A percentile compares a stretch with the other conserved stretches of the same genome.
Conservation (phyloP, 2,888 invertebrate genomes). For the Trypoxylon attenuatum region DNA sequence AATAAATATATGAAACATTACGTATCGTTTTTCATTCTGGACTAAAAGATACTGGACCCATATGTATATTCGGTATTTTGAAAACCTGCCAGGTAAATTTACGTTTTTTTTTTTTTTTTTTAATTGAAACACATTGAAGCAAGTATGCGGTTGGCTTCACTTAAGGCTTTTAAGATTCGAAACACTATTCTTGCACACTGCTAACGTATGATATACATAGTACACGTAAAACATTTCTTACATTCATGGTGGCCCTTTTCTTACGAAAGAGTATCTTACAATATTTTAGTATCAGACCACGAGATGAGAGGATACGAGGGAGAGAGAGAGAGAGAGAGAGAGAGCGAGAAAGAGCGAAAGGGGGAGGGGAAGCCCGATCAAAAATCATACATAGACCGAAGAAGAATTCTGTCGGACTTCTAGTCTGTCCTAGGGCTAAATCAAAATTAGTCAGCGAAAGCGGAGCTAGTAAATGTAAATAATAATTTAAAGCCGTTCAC, state of each 20-base stretch:
- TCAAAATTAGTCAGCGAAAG: constrained; percentile 61
- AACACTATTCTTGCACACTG: too few species aligned
- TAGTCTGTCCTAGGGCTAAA: constrained; percentile 62
- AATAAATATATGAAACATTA: constrained; percentile 59
- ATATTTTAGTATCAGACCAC: constrained; percentile 7
- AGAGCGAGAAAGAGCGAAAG: too few species aligned
- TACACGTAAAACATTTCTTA: background rate
- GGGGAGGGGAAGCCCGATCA: too few species aligned
- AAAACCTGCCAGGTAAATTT: too few species aligned
- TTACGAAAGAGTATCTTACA: constrained; percentile 45
- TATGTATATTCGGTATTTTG: too few species aligned
- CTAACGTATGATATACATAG: too few species aligned
- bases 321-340: too few species aligned
- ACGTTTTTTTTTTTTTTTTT: too few species aligned
- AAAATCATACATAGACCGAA: constrained; percentile 26
- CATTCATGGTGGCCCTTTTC: background rate
- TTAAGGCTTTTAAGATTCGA: too few species aligned
- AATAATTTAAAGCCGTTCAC: constrained; percentile 53
- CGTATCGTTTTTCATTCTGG: constrained; percentile 42
- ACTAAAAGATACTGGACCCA: constrained; percentile 3
- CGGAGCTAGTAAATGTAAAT: constrained; percentile 52
- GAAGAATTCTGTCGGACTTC: constrained; percentile 35
- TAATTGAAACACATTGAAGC: too few species aligned
- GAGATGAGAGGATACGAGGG: too few species aligned
- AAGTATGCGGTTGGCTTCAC: too few species aligned